Evolutionary conservation across 30 jellyfish, hydroid and myxozoan species (phyloP).

Genomic region (Phacellophora camtschatica): DNA sequence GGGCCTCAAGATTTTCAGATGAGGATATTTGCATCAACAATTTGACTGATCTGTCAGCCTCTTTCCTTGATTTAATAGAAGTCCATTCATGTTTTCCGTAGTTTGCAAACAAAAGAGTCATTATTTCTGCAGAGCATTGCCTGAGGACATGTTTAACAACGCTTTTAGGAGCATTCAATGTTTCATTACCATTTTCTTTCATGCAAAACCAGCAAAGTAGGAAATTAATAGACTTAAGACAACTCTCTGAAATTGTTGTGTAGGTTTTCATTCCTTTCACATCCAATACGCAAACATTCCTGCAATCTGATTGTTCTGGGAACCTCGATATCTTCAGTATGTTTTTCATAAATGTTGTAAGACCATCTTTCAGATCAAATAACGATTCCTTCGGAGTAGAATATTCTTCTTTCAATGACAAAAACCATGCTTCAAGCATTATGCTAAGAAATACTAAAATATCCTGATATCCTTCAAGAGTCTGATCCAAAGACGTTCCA

Average conservation of each 20-base stretch:
- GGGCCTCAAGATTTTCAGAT: background rate
- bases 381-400: too few relatives aligned
- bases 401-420: background rate
- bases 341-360: background rate
- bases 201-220: background rate
- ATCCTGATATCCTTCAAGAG: background rate
- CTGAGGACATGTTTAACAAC: background rate
- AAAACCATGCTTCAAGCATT: background rate
- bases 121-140: background rate
- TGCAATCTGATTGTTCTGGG: constrained; percentile 36
- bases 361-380: too few relatives aligned
- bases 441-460: background rate
- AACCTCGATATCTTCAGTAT: background rate
- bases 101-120: background rate
- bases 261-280: background rate
- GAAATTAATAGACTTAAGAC: background rate
- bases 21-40: constrained; percentile 6
- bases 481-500: background rate
- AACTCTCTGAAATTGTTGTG: background rate
- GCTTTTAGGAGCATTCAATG: background rate
- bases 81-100: constrained; percentile 46
- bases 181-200: background rate
- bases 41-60: background rate
- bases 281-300: constrained; percentile 24
- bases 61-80: constrained; percentile 2